Percentiles rank a stretch among this genome's conserved stretches.
These are phyloP conservation scores for Diabrotica virgifera DNA, from an alignment of 1,140 invertebrate species.

Conservation along the genomic window DNA sequence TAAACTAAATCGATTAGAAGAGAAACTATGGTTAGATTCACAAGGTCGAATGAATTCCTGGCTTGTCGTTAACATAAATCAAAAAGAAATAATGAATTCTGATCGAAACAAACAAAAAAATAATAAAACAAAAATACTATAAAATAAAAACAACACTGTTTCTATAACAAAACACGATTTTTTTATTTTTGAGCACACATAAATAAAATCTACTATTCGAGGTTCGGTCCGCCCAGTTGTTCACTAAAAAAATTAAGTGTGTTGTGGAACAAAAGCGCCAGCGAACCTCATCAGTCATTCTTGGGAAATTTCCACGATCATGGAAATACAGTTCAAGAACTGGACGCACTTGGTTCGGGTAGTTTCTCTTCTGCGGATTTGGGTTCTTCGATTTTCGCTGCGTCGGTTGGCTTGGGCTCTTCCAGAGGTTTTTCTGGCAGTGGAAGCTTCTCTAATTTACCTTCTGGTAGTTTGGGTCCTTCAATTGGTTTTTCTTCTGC, in stretches of 20 bases:
- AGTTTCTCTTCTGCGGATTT: slow-evolving; percentile 36
- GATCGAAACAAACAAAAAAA: slow-evolving; percentile 10
- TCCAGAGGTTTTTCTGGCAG: slow-evolving; percentile 20
- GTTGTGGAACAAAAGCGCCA: slow-evolving; percentile 40
- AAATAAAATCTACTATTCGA: slow-evolving; percentile 34
- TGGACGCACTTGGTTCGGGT: slow-evolving; percentile 39
- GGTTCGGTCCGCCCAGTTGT: slow-evolving; percentile 38
- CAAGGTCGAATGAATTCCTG: slow-evolving; percentile 14
- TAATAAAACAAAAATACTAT: slow-evolving; percentile 28
- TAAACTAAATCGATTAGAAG: slow-evolving; percentile 16
- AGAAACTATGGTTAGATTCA: slow-evolving; percentile 4
- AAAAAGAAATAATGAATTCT: too few species aligned
- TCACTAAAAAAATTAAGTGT: slow-evolving; percentile 37
- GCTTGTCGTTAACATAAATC: background rate
- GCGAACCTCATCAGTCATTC: slow-evolving; percentile 38
- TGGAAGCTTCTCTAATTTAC: slow-evolving; percentile 21
- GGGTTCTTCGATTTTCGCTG: slow-evolving; percentile 27
- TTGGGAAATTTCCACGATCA: slow-evolving; percentile 16
- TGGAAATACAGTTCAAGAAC: slow-evolving; percentile 33
- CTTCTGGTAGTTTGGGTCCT: slow-evolving; percentile 23
- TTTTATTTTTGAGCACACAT: slow-evolving; percentile 35
- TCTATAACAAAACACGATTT: slow-evolving; percentile 33
- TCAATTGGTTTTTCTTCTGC: slow-evolving; percentile 18
- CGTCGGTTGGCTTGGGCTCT: slow-evolving; percentile 16
- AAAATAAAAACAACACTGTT: slow-evolving; percentile 34